phyloP scores from a whole-genome alignment of 2,113 vertebrate species.

The Barnardius zonarius region DNA sequence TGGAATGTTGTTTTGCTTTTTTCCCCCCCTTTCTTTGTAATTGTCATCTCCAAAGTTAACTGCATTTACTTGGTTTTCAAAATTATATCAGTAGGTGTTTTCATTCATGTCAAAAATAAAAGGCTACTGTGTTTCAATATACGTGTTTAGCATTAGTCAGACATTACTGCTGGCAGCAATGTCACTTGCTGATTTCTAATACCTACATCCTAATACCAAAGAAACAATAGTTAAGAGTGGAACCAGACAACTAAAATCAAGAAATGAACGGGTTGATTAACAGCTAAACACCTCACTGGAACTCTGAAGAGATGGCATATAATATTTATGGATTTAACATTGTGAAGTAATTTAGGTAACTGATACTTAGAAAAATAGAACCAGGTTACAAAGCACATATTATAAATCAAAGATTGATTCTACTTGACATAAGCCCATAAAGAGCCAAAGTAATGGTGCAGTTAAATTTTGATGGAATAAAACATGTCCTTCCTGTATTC shows the following conservation, averaged over 20 bases:
- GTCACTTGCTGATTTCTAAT: conserved; percentile 17
- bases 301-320: conserved; percentile 26
- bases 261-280: conserved; percentile 44
- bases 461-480: conserved; percentile 33
- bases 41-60: neutral
- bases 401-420: conserved; percentile 46
- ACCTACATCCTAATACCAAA: conserved; percentile 7
- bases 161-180: neutral
- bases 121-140: neutral
- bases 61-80: neutral
- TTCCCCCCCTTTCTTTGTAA: neutral
- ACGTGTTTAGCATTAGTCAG: neutral
- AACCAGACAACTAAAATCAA: conserved; percentile 41
- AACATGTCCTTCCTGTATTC: neutral
- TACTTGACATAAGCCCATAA: neutral
- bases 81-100: neutral
- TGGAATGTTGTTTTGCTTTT: too few species aligned
- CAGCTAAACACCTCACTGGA: neutral
- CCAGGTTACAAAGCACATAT: conserved; percentile 15
- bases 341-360: conserved; percentile 42
- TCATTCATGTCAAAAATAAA: neutral
- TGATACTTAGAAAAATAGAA: conserved; percentile 21
- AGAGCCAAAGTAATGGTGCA: conserved; percentile 32
- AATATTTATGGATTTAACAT: conserved; percentile 49
- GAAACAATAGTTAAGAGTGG: conserved; percentile 35